Evolutionary conservation across 1,140 invertebrate species (phyloP).

Genomic region (Heliconius hermathena): DNA sequence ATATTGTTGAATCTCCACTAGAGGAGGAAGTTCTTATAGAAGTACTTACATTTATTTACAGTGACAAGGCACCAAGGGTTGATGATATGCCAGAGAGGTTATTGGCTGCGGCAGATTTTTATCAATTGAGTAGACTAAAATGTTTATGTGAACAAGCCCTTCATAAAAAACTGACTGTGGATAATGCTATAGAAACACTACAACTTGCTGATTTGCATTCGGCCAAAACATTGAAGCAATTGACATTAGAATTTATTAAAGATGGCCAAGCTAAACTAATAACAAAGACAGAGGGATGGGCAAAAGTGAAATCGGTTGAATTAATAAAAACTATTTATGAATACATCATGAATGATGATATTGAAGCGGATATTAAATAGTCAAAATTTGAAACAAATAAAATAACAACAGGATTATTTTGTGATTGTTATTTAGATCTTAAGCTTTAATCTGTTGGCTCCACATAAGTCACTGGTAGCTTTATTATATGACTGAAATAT

Average conservation of each 20-base stretch:
- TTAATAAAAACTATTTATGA: conserved; percentile 75
- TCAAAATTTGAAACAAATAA: background rate
- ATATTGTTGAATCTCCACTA: conserved; percentile 81
- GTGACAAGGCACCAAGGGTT: conserved; percentile 84
- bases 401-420: background rate
- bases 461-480: background rate
- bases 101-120: conserved; percentile 77
- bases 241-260: conserved; percentile 73
- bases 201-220: conserved; percentile 72
- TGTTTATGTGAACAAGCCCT: conserved; percentile 72
- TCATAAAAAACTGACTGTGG: conserved; percentile 72
- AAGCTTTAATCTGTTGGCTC: no score
- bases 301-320: conserved; percentile 66
- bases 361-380: conserved; percentile 67
- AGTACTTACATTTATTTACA: conserved; percentile 87
- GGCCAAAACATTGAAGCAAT: conserved; percentile 61
- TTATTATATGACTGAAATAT: no score
- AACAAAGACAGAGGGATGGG: conserved; percentile 72
- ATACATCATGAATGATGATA: conserved; percentile 69
- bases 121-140: conserved; percentile 71
- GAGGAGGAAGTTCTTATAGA: conserved; percentile 85
- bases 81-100: conserved; percentile 71
- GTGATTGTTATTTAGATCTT: background rate
- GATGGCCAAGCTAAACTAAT: conserved; percentile 73
- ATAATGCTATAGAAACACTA: conserved; percentile 73